Conservation (phyloP, 2,113 vertebrate species). For the Amblyopsis rosae region DNA sequence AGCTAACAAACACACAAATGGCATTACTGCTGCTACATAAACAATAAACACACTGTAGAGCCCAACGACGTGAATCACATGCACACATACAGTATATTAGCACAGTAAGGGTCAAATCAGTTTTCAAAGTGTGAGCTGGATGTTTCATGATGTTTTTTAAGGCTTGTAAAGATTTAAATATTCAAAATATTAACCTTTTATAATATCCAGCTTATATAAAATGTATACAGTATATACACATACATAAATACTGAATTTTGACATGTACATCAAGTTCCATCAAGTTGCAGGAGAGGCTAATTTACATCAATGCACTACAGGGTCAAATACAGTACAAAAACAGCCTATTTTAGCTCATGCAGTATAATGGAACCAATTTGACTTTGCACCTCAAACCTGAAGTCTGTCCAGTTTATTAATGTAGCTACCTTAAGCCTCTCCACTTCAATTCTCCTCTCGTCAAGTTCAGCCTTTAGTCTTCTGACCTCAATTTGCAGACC, state of each 20-base stretch:
- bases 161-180: no score
- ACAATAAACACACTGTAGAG: no score
- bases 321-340: not conserved
- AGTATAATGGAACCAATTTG: not conserved
- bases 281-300: not conserved
- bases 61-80: no score
- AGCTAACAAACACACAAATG: conserved; percentile 23
- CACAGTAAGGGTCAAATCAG: no score
- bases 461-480: conserved; percentile 61
- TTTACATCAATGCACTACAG: not conserved
- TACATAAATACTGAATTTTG: not conserved
- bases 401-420: not conserved
- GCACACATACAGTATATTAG: no score
- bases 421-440: conserved; percentile 54
- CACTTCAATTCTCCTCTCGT: conserved; percentile 56
- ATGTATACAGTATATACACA: no score
- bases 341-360: no score
- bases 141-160: no score
- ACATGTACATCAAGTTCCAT: not conserved
- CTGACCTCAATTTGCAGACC: conserved; percentile 71
- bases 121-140: no score
- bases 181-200: no score
- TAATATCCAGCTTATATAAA: no score
- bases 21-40: not conserved
- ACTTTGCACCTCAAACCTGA: conserved; percentile 1